Conservation (phyloP, 2,888 invertebrate species). For the Baronia brevicornis region DNA sequence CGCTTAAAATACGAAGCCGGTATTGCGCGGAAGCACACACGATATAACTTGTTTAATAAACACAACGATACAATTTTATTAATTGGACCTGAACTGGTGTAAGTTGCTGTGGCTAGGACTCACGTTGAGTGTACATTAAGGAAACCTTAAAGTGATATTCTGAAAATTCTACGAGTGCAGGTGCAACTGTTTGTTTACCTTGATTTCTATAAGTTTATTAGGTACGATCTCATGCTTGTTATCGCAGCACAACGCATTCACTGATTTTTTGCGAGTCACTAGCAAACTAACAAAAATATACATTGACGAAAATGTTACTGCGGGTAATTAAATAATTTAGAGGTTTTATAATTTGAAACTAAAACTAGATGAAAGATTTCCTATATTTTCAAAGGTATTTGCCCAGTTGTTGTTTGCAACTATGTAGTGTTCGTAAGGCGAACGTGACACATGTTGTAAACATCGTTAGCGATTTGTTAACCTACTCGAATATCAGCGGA, state of each 20-base stretch:
- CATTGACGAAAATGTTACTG: too few relatives aligned
- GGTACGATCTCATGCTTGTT: constrained; percentile 10
- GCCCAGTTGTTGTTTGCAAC: constrained; percentile 30
- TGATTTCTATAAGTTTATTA: constrained; percentile 17
- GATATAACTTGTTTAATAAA: constrained; percentile 39
- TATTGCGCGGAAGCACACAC: constrained; percentile 56
- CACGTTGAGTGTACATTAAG: constrained; percentile 22
- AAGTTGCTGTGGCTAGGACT: constrained; percentile 45
- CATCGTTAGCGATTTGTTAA: constrained; percentile 50
- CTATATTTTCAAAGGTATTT: constrained; percentile 22
- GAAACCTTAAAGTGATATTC: constrained; percentile 31
- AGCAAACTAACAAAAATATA: too few relatives aligned
- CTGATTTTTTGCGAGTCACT: too few relatives aligned
- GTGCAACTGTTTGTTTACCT: constrained; percentile 61
- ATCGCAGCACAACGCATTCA: too few relatives aligned
- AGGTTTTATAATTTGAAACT: constrained; percentile 2
- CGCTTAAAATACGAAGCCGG: constrained; percentile 38
- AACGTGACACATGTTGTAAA: constrained; percentile 62
- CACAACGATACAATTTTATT: constrained; percentile 32
- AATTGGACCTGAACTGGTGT: constrained; percentile 39
- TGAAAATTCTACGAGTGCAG: constrained; percentile 53
- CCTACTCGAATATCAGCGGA: constrained; percentile 24
- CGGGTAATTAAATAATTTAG: constrained; percentile 1
- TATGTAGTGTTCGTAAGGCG: constrained; percentile 35
- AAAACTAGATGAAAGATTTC: constrained; percentile 9